Conservation (phyloP, 2,113 vertebrate genomes). For the Amia ocellicauda region DNA sequence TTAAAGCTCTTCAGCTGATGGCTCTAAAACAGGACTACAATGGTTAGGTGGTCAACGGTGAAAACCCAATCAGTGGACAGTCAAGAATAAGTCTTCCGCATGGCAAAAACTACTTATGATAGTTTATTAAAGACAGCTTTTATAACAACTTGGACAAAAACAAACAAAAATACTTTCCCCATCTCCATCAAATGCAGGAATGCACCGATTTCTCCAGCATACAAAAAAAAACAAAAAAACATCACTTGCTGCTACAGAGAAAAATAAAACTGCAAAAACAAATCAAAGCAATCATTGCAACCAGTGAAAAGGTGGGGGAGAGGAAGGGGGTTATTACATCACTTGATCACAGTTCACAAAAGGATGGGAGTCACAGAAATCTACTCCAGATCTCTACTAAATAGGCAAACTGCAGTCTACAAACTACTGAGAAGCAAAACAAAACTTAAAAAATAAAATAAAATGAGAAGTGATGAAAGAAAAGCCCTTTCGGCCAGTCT, state of each 20-base stretch:
- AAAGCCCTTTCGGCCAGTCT: constrained; percentile 62
- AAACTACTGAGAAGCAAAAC: constrained; percentile 21
- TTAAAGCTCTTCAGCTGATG: too few relatives aligned
- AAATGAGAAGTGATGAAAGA: constrained; percentile 51
- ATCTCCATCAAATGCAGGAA: too few relatives aligned
- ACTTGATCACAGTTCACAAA: constrained; percentile 52
- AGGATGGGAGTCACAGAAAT: constrained; percentile 47
- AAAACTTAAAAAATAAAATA: constrained; percentile 37
- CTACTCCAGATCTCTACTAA: constrained; percentile 39
- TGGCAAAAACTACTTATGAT: constrained; percentile 16
- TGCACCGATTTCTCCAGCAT: too few relatives aligned
- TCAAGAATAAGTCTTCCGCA: constrained; percentile 11
- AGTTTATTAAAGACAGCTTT: constrained; percentile 21
- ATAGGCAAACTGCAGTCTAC: constrained; percentile 27
- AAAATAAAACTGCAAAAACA: constrained; percentile 32
- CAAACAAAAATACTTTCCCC: too few relatives aligned
- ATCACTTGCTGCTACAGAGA: constrained; percentile 50
- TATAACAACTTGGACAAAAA: constrained; percentile 15
- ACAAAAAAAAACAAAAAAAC: too few relatives aligned
- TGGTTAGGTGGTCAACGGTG: not conserved
- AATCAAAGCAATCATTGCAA: constrained; percentile 59
- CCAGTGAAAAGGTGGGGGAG: constrained; percentile 48
- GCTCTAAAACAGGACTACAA: not conserved
- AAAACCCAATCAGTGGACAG: not conserved
- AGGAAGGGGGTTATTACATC: constrained; percentile 42